Conservation (phyloP, 1,140 invertebrate species). For the Leguminivora glycinivorella region DNA sequence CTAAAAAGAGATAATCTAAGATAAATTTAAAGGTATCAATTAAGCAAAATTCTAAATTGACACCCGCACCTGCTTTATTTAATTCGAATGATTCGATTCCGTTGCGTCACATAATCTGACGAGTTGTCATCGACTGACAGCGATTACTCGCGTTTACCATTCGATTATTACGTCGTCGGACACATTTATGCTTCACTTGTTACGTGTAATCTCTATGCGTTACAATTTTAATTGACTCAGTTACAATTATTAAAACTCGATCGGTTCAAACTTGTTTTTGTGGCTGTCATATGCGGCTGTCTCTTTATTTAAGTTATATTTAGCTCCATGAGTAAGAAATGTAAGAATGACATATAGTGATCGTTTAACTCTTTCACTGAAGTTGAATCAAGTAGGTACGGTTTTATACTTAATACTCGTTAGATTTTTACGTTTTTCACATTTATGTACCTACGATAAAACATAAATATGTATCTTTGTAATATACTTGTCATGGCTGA, state of each 20-base stretch:
- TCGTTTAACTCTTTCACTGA: background rate
- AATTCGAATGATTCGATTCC: slow-evolving; percentile 33
- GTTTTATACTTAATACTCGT: background rate
- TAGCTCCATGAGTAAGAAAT: background rate
- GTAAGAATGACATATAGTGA: too few species aligned
- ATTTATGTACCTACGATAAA: too few species aligned
- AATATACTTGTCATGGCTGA: too few species aligned
- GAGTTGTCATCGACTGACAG: slow-evolving; percentile 33
- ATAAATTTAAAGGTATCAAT: background rate
- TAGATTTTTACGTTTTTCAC: too few species aligned
- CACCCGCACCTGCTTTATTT: slow-evolving; percentile 8
- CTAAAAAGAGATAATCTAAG: background rate
- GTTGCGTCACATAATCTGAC: slow-evolving; percentile 32
- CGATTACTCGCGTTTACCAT: slow-evolving; percentile 35
- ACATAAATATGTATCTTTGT: too few species aligned
- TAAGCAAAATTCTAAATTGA: slow-evolving; percentile 1
- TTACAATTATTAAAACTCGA: slow-evolving; percentile 39
- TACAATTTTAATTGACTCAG: slow-evolving; percentile 30
- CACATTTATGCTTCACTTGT: slow-evolving; percentile 42
- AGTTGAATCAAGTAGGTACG: background rate
- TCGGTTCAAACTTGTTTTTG: slow-evolving; percentile 40
- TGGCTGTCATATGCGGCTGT: slow-evolving; percentile 22
- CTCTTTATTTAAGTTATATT: slow-evolving; percentile 28
- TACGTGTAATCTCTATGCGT: slow-evolving; percentile 37
- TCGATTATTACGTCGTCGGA: slow-evolving; percentile 35